phyloP scores from a whole-genome alignment of 2,113 vertebrate species.

The Notothenia rossii region DNA sequence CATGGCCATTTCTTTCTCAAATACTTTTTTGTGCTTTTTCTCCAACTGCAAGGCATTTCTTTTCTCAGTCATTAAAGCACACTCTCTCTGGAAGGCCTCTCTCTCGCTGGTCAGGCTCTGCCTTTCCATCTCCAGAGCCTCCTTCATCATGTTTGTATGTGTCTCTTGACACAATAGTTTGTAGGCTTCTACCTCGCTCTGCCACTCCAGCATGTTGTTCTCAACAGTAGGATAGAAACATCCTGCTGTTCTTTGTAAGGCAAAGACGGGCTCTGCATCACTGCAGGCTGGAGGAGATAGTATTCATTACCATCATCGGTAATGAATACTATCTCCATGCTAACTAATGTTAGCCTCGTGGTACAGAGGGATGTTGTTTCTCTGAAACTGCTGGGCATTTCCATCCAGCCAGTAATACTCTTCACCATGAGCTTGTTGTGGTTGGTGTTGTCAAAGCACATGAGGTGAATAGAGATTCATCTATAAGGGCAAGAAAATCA shows the following conservation, averaged over 20 bases:
- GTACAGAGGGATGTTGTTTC: not conserved
- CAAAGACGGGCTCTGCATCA: slow-evolving; percentile 1
- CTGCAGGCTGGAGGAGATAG: not conserved
- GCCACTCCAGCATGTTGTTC: not conserved
- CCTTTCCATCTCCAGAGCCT: not conserved
- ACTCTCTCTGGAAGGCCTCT: slow-evolving; percentile 1
- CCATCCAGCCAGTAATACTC: not conserved
- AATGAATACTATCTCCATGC: not conserved
- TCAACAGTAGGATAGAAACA: not conserved
- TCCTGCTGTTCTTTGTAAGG: not conserved
- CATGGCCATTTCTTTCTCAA: not conserved
- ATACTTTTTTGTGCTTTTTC: not conserved
- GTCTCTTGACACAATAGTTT: not conserved
- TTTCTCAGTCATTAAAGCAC: not conserved
- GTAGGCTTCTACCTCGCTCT: not conserved
- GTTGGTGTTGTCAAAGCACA: not conserved
- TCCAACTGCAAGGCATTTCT: slow-evolving; percentile 3
- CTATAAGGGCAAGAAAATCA: not conserved
- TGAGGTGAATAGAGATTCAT: not conserved
- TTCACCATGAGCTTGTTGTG: not conserved
- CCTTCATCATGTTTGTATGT: not conserved
- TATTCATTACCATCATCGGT: not conserved
- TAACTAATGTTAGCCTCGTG: not conserved
- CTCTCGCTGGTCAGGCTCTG: not conserved
- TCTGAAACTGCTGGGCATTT: not conserved